These are phyloP conservation scores for Cettia cetti DNA, from an alignment of 2,113 vertebrate species.

Conservation along the genomic window DNA sequence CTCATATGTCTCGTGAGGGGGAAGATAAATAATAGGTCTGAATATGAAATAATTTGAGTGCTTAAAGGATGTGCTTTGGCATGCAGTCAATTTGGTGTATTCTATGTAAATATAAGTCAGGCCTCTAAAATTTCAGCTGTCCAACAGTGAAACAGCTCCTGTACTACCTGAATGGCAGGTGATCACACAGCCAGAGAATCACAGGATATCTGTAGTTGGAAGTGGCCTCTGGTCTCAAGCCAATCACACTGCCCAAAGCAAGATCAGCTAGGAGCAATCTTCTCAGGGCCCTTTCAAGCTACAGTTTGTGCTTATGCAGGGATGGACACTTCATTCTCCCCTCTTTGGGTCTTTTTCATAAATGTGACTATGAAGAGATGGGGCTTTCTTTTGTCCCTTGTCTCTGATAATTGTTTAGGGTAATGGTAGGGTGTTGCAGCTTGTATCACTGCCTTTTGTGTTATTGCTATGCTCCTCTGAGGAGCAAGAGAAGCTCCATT, in stretches of 20 bases:
- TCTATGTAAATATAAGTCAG: not conserved
- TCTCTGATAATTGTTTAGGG: not conserved
- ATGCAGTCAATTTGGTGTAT: not conserved
- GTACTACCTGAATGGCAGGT: not conserved
- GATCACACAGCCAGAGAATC: not conserved
- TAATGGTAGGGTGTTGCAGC: not conserved
- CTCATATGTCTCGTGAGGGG: fast-evolving
- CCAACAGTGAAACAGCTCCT: not conserved
- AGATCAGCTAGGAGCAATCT: not conserved
- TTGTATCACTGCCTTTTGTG: not conserved
- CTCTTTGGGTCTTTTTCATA: not conserved
- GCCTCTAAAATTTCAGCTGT: not conserved
- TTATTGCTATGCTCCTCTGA: not conserved
- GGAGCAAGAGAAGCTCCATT: not conserved
- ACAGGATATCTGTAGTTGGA: not conserved
- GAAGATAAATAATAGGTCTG: not conserved
- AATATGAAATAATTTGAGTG: not conserved
- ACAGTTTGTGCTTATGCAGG: not conserved
- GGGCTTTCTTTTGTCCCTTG: fast-evolving
- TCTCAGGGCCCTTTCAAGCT: not conserved
- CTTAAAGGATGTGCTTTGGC: not conserved
- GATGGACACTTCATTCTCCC: not conserved
- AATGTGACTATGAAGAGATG: not conserved
- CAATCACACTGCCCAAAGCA: not conserved
- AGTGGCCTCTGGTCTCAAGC: not conserved